Evolutionary conservation across 2,113 vertebrate species (phyloP), one percentile per base, ranked within the genome.

Genomic region (zebrafish (Danio rerio)): DNA sequence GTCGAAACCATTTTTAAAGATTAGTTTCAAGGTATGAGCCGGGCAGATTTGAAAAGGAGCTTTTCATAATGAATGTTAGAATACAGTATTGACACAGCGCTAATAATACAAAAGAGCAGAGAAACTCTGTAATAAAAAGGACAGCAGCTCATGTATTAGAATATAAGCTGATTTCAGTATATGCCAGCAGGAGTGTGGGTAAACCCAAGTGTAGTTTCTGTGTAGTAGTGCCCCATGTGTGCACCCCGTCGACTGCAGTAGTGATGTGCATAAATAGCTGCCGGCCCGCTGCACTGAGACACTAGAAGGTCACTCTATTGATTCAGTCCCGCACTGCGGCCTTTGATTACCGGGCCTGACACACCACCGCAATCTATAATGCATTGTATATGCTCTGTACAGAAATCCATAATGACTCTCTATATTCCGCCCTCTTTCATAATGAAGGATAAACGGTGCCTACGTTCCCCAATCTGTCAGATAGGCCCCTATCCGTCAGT

Each of bases 251-350:
- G 61, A 66, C 77, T 76, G 73, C 72, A 49, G 72, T 76, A 82
- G 81, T 56, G 58, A 52, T 68, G 61, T 68, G 43, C 49, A 75
- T 74, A 63, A 72, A 68, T 65, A 76, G 71, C 81, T 77, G 43
- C n/a, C 63, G 55, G 71, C 59, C n/a, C 47, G 53, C 80, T 82
- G 50, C 72, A 74, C 58, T 43, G 63, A 76, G 70, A 81, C 75
- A 58, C 59, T 50, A 68, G 75, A 86, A 85, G 84, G 84, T 83
- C 75, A 85, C 18, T 69, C 56, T 61, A 70, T 86, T 80, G 84
- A 86, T 86, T 68, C 9, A 62, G 49, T 79, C 43, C 71, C 55
- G 52, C 62, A 79, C 56, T 83, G 69, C 75, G 18, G 58, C 76
- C 76, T 83, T 82, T 80, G 84, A 83, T 80, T 70, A 72, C 81